Base-by-base conservation (phyloP, 2,113 vertebrate species). In the Procavia capensis region DNA sequence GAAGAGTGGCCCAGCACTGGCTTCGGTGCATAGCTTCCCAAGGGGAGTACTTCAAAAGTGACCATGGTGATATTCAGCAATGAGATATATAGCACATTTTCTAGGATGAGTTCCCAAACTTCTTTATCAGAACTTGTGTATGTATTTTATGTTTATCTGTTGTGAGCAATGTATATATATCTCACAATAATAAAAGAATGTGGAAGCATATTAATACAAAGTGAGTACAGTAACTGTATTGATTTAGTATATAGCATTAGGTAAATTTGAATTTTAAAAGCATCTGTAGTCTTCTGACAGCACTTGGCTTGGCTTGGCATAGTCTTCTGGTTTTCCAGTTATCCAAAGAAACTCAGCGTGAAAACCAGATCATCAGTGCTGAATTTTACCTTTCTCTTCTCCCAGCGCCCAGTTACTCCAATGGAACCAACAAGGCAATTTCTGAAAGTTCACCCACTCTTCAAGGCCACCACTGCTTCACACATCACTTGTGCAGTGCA, bases 361-460 rank as follows among this genome's bases (percentile, higher is more conserved):
- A 90, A 93, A 63, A 78, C 50, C 36, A 92, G 39, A 27, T 93
- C 95, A 88, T 87, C 43, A 91, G 6, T 68, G 78, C 61, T 79
- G 79, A 90, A 64, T 85, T 93, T 91, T 72, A 88, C 8, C 90
- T 36, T 19, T 85, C 24, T 72, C 4, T 90, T 61, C 17, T 87
- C 50, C 47, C 27, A n/a, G 6, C 76, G 39, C 34, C 41, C 36
- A 27, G 6, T 86, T 63, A 34, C 4, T 61, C 19, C 1, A 9
- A 1, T 31, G n/a, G 17, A 95, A 45, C 29, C 83, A 83, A 66
- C 59, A 25, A 9, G 41, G n/a, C 17, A 20, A 63, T 91, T 94
- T 84, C 9, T 1, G 54, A 78, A 96, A 24, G 1, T 85, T 1
- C 24, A 39, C 27, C 68, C 70, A 63, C 24, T 85, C 19, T 86